Base-by-base conservation (phyloP, 1,140 invertebrate genomes). In the Goniozus legneri region DNA sequence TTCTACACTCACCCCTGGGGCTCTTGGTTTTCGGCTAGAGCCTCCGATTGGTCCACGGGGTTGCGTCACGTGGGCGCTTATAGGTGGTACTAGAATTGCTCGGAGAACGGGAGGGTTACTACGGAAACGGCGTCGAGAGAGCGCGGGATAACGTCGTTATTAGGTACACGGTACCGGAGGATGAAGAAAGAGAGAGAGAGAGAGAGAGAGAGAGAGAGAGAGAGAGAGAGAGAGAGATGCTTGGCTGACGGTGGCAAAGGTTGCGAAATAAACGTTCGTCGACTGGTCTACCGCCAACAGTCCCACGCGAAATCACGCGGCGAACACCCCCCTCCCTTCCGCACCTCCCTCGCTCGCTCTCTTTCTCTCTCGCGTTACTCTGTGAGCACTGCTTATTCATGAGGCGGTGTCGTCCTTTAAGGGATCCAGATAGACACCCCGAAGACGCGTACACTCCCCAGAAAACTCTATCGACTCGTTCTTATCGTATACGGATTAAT, bases 211-310 rank as follows among this genome's bases (percentile, higher is more conserved):
- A 27, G 13, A 34, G 21, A 41, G 44, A 27, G 38, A 50, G 30
- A 35, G 47, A 50, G 48, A 50, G 36, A 32, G 24, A 30, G 18
- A 13, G 42, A 54, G 16, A 32, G 31, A 34, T n/a, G n/a, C 24
- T 4, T 27, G 4, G 24, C 24, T 27, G 24, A 27, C 10, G 24
- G 4, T 27, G 24, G 24, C 56, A 65, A 69, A 71, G 69, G 63
- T 69, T 69, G 60, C 67, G 67, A 70, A 70, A 72, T 70, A 73
- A 72, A 71, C 65, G 68, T 69, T 68, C 64, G 65, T 66, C 71
- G 70, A 63, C 69, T 72, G 69, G 69, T 72, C 65, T 65, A 69
- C 64, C 69, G 69, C 69, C 68, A 73, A 73, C 63, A 72, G 67
- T 70, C 63, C 64, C 67, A 64, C 65, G 69, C 64, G 67, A 73